phyloP scores from a whole-genome alignment of 2,888 invertebrate genomes.

The Hymenopus coronatus region DNA sequence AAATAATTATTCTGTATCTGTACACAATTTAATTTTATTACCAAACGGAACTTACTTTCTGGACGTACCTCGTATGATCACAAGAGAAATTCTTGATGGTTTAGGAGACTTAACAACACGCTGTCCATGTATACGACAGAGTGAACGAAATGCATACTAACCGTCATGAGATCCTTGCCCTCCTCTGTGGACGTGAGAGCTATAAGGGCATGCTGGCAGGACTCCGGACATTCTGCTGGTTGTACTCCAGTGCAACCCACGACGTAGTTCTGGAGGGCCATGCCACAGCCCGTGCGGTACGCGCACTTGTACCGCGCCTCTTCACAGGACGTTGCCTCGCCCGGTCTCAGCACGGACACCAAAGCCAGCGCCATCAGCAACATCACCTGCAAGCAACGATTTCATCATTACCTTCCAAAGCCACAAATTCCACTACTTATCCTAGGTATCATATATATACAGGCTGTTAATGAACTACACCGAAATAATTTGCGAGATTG shows the following conservation, averaged over 20 bases:
- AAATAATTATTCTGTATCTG: no score
- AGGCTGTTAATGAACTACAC: no score
- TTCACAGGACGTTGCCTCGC: conserved; percentile 50
- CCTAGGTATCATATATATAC: no score
- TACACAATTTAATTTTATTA: no score
- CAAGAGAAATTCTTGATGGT: no score
- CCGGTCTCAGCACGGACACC: conserved; percentile 31
- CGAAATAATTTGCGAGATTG: no score
- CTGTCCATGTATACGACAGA: no score
- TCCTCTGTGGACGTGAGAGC: conserved; percentile 76
- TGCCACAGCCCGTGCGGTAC: conserved; percentile 72
- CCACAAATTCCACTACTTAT: no score
- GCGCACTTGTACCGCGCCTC: conserved; percentile 71
- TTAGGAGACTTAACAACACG: no score
- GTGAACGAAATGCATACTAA: conserved; percentile 47
- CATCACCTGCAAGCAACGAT: conserved; percentile 26
- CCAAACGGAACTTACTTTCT: no score
- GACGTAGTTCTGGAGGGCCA: conserved; percentile 73
- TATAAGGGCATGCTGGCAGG: conserved; percentile 74
- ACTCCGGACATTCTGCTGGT: conserved; percentile 63
- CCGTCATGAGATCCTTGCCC: conserved; percentile 73
- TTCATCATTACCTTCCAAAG: no score
- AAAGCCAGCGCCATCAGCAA: conserved; percentile 33
- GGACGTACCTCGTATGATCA: no score
- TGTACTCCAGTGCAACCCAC: conserved; percentile 68